Conservation (phyloP, 2,797 vertebrate species). For the Ptychadena robeensis region DNA sequence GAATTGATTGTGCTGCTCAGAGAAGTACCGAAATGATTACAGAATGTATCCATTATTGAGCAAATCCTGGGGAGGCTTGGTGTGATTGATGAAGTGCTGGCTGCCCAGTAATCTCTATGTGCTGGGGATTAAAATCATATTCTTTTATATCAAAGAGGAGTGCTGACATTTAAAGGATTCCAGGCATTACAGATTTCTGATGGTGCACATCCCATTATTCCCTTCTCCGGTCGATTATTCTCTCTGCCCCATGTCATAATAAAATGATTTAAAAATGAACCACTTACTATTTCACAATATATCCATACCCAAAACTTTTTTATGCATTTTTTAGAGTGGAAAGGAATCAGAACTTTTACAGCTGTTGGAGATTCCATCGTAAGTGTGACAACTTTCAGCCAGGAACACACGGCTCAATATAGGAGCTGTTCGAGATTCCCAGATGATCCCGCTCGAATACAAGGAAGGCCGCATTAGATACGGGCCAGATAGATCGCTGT, state of each 20-base stretch:
- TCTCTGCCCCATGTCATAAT: neutral
- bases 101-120: neutral
- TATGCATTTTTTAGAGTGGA: no score
- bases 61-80: neutral
- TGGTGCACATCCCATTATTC: neutral
- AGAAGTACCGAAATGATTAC: neutral
- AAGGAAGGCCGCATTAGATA: no score
- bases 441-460: no score
- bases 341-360: no score
- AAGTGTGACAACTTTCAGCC: no score
- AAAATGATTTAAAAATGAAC: neutral
- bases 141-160: neutral
- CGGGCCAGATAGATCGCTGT: no score
- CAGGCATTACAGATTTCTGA: neutral
- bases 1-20: neutral
- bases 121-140: neutral
- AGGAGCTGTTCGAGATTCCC: no score
- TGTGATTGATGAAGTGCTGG: neutral
- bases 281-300: neutral
- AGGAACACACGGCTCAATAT: no score
- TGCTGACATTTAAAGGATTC: neutral
- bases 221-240: neutral
- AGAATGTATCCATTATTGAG: neutral
- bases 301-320: no score
- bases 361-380: no score